Conservation (phyloP, 2,888 invertebrate species). For the Chromoteleia sp. region DNA sequence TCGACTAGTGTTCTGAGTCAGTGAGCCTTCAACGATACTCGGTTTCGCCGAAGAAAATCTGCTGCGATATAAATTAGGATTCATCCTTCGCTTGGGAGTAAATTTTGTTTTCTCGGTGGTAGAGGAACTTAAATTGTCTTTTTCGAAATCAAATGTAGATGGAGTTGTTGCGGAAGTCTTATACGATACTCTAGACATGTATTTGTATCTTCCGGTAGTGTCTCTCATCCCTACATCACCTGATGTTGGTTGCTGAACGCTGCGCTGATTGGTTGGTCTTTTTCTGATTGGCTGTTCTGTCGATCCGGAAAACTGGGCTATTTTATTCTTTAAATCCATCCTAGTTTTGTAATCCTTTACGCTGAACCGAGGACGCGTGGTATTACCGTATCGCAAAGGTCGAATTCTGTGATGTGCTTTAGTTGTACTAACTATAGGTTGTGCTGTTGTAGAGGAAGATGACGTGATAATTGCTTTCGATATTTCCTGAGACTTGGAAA, state of each 20-base stretch:
- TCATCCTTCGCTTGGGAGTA: slow-evolving; percentile 77
- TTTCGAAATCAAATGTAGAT: slow-evolving; percentile 56
- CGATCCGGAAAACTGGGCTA: slow-evolving; percentile 55
- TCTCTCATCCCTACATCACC: slow-evolving; percentile 72
- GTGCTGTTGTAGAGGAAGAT: slow-evolving; percentile 62
- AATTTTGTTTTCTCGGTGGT: slow-evolving; percentile 78
- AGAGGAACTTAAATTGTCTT: slow-evolving; percentile 52
- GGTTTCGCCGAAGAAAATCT: slow-evolving; percentile 73
- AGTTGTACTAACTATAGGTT: slow-evolving; percentile 62
- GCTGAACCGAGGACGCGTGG: slow-evolving; percentile 90
- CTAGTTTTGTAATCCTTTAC: slow-evolving; percentile 91
- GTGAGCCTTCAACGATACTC: slow-evolving; percentile 51
- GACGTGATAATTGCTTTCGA: slow-evolving; percentile 69
- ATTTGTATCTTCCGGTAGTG: slow-evolving; percentile 78
- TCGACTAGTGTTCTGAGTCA: slow-evolving; percentile 75
- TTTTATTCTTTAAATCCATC: slow-evolving; percentile 84
- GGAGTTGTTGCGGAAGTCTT: slow-evolving; percentile 75
- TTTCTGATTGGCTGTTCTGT: slow-evolving; percentile 63
- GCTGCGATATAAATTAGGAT: slow-evolving; percentile 77
- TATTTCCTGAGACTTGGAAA: slow-evolving; percentile 52
- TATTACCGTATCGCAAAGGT: slow-evolving; percentile 81
- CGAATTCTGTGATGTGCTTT: slow-evolving; percentile 77
- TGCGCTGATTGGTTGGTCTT: slow-evolving; percentile 55
- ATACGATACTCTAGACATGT: slow-evolving; percentile 78
- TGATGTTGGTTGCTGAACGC: slow-evolving; percentile 53